Evolutionary conservation across 1,140 invertebrate genomes (phyloP).

Genomic region (Medauroidea extradentata): DNA sequence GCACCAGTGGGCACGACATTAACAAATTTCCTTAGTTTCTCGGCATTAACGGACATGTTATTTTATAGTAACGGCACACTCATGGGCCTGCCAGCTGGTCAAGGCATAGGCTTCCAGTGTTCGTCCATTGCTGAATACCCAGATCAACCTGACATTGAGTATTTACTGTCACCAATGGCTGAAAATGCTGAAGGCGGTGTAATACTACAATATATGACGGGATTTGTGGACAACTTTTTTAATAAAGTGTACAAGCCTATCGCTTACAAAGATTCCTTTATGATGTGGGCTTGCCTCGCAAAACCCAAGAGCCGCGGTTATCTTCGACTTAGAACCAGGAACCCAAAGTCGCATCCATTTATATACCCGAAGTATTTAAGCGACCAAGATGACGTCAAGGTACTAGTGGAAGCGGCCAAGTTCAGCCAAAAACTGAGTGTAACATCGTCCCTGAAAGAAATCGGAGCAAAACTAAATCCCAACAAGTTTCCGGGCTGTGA

Average conservation of each 20-base stretch:
- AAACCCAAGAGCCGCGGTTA: conserved; percentile 56
- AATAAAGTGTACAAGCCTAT: conserved; percentile 37
- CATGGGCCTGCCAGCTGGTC: conserved; percentile 47
- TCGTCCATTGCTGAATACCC: conserved; percentile 45
- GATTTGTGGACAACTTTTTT: background rate
- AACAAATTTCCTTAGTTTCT: conserved; percentile 16
- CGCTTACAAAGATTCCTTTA: too few species aligned
- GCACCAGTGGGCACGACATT: conserved; percentile 30
- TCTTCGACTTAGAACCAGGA: conserved; percentile 50
- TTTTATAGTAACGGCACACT: conserved; percentile 44
- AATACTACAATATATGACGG: conserved; percentile 17
- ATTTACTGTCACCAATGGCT: conserved; percentile 45
- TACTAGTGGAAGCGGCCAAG: conserved; percentile 55
- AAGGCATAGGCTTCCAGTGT: conserved; percentile 47
- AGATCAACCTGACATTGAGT: conserved; percentile 67
- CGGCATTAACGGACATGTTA: conserved; percentile 44
- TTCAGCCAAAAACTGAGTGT: background rate
- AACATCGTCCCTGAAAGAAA: background rate
- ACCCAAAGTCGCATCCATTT: conserved; percentile 76
- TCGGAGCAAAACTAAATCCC: too few species aligned
- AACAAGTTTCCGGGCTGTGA: background rate
- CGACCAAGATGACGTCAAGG: conserved; percentile 68
- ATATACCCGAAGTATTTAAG: conserved; percentile 92
- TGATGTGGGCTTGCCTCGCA: too few species aligned
- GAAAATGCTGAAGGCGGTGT: conserved; percentile 4